Conservation (phyloP, 35 echinoderm and acorn worm species). For the Amphiura filiformis region DNA sequence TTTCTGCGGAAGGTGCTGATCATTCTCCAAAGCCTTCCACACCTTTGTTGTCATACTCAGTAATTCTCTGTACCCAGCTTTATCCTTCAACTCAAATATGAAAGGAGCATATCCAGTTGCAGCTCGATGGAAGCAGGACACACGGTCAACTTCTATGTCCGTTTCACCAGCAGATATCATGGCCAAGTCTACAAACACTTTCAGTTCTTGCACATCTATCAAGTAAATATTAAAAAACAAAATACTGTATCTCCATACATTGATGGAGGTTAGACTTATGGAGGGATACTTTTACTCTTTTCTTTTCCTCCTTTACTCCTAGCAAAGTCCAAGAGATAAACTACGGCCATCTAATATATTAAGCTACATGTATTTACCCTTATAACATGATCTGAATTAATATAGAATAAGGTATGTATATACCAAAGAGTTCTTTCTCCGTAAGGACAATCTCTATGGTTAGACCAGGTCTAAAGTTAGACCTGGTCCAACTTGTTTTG, state of each 20-base stretch:
- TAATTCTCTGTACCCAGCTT: background rate
- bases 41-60: background rate
- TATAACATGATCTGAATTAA: background rate
- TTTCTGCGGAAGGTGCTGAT: background rate
- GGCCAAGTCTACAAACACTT: background rate
- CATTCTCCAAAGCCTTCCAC: background rate
- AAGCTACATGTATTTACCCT: too few relatives aligned
- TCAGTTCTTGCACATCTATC: background rate
- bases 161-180: background rate
- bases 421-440: background rate
- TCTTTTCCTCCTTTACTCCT: too few relatives aligned
- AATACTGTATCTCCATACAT: background rate
- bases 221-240: background rate
- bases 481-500: too few relatives aligned
- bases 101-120: background rate
- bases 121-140: background rate
- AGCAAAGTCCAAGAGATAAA: too few relatives aligned
- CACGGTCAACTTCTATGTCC: background rate
- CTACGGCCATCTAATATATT: too few relatives aligned
- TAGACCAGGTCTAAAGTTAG: too few relatives aligned
- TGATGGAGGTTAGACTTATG: too few relatives aligned
- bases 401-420: background rate
- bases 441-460: too few relatives aligned
- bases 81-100: background rate
- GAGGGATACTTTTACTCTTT: too few relatives aligned